These are phyloP conservation scores for Taphrorychus bicolor DNA, from an alignment of 2,888 invertebrate species.

Conservation along the genomic window DNA sequence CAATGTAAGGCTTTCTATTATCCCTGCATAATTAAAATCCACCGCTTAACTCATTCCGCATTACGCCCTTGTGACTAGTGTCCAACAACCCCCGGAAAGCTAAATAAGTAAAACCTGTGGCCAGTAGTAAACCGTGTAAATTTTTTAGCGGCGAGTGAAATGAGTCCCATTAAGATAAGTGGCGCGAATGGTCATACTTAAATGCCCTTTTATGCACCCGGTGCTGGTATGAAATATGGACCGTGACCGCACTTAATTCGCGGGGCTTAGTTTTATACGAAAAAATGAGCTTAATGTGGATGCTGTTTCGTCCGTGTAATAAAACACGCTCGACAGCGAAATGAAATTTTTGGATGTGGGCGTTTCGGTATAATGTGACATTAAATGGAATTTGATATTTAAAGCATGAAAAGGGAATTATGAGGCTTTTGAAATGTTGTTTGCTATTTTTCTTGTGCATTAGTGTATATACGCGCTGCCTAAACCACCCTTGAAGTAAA, in stretches of 20 bases:
- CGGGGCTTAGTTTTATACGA: neutral
- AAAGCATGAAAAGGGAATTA: neutral
- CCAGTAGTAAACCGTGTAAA: slow-evolving; percentile 15
- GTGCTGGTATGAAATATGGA: neutral
- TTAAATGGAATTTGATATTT: neutral
- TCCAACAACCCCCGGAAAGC: neutral
- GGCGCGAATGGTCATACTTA: slow-evolving; percentile 23
- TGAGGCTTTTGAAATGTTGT: no score
- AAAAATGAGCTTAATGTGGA: neutral
- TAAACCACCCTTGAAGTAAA: no score
- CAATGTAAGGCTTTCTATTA: no score
- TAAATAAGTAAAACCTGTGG: slow-evolving; percentile 2
- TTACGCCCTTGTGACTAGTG: neutral
- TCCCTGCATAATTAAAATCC: neutral
- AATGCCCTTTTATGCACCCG: slow-evolving; percentile 25
- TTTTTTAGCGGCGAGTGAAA: slow-evolving; percentile 22
- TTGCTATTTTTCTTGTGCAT: no score
- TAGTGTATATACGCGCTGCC: no score
- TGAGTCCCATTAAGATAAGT: slow-evolving; percentile 26
- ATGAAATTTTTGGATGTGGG: neutral
- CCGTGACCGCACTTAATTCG: neutral
- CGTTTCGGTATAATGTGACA: neutral
- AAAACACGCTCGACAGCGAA: neutral
- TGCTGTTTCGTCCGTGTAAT: neutral
- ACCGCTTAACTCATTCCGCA: neutral